Evolutionary conservation across 53 echinoderm and acorn worm species (phyloP).

Genomic region (Holothuria scabra): DNA sequence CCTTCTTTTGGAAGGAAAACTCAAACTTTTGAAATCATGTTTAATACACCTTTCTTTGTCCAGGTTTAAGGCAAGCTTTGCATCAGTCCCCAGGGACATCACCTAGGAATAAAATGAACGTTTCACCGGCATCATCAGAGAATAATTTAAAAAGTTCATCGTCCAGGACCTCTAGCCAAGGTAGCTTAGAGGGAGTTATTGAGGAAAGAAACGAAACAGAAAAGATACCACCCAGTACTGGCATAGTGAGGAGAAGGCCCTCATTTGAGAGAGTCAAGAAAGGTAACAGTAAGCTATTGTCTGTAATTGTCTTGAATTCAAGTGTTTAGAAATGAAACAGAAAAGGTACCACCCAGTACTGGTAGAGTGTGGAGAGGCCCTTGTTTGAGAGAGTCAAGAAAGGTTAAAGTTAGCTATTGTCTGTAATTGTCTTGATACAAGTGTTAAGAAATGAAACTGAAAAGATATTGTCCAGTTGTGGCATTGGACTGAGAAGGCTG

Average conservation of each 20-base stretch:
- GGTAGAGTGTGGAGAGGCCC: slow-evolving; percentile 84
- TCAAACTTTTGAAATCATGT: no score
- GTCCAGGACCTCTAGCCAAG: slow-evolving; percentile 76
- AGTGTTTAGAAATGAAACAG: slow-evolving; percentile 40
- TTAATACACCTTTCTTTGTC: not conserved
- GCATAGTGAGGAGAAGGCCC: slow-evolving; percentile 86
- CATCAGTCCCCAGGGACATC: slow-evolving; percentile 89
- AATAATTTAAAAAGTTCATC: slow-evolving; percentile 62
- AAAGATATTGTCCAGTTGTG: slow-evolving; percentile 23
- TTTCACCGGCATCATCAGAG: slow-evolving; percentile 88
- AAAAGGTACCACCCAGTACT: slow-evolving; percentile 33
- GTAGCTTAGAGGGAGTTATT: slow-evolving; percentile 67
- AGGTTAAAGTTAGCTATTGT: slow-evolving; percentile 48
- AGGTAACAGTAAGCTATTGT: slow-evolving; percentile 48
- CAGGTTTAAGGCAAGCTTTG: slow-evolving; percentile 95
- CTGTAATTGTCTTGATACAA: no score
- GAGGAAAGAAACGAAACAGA: slow-evolving; percentile 69
- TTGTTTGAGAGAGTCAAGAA: slow-evolving; percentile 89
- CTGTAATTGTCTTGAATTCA: no score
- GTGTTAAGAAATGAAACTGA: slow-evolving; percentile 44
- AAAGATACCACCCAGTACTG: slow-evolving; percentile 31
- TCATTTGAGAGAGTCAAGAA: slow-evolving; percentile 90
- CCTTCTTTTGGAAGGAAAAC: no score
- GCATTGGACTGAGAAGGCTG: slow-evolving; percentile 81
- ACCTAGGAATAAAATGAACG: slow-evolving; percentile 64